phyloP scores from a whole-genome alignment of 2,888 invertebrate species.

The Oligia strigilis region DNA sequence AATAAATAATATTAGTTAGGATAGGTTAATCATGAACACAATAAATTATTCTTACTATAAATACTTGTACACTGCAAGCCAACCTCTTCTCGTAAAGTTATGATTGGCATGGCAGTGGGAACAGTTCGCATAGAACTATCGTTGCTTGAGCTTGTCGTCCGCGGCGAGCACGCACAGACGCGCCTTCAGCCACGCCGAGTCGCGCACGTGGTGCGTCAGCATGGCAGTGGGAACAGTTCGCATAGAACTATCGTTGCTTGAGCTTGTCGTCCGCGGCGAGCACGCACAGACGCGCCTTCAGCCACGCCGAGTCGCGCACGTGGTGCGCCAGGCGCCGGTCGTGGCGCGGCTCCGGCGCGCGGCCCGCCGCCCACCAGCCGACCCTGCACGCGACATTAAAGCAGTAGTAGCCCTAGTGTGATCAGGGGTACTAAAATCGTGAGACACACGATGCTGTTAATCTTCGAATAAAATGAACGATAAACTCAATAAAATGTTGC shows the following conservation, averaged over 20 bases:
- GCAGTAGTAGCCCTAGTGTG: not conserved
- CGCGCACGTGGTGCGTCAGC: conserved; percentile 85
- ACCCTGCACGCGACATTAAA: conserved; percentile 79
- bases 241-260: conserved; percentile 59
- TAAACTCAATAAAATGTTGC: not conserved
- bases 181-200: conserved; percentile 86
- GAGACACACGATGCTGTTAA: not conserved
- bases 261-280: conserved; percentile 78
- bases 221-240: not conserved
- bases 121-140: conserved; percentile 16
- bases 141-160: conserved; percentile 73
- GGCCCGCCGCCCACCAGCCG: conserved; percentile 75
- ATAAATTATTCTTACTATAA: not conserved
- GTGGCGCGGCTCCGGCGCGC: conserved; percentile 58
- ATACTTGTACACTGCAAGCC: not conserved
- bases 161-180: conserved; percentile 81
- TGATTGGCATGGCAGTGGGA: not conserved
- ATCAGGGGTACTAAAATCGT: not conserved
- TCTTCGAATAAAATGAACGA: not conserved
- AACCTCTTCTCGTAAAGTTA: not conserved
- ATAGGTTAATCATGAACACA: not conserved
- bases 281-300: conserved; percentile 81
- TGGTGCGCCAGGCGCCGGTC: conserved; percentile 83
- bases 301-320: conserved; percentile 87
- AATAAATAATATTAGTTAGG: too few species aligned